Evolutionary conservation across 1,140 invertebrate genomes (phyloP).

Genomic region (Alviniconcha marisindica): DNA sequence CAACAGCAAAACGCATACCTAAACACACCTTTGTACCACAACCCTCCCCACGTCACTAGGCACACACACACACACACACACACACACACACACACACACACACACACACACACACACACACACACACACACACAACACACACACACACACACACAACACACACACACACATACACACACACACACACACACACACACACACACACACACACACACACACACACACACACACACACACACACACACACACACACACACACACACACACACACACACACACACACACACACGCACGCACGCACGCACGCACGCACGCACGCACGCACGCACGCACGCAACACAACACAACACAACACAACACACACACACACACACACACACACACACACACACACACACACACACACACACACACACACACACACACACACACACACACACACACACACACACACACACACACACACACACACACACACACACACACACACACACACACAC

Average conservation of each 20-base stretch:
- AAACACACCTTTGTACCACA: no score
- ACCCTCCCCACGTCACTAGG: no score
- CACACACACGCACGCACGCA: constrained; percentile 8
- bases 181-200: neutral
- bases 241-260: constrained; percentile 3
- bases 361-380: neutral
- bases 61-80: no score
- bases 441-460: constrained; percentile 20
- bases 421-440: constrained; percentile 20
- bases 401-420: constrained; percentile 17
- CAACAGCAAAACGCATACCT: no score
- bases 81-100: constrained; percentile 1
- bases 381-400: constrained; percentile 22
- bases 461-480: constrained; percentile 17
- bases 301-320: neutral
- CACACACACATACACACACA: neutral
- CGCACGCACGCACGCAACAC: neutral
- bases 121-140: neutral
- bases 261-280: constrained; percentile 3
- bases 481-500: constrained; percentile 6
- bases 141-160: neutral
- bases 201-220: neutral
- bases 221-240: constrained; percentile 4
- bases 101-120: neutral
- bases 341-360: neutral